Evolutionary conservation across 2,888 invertebrate species (phyloP).

Genomic region (Caenorhabditis uteleia): DNA sequence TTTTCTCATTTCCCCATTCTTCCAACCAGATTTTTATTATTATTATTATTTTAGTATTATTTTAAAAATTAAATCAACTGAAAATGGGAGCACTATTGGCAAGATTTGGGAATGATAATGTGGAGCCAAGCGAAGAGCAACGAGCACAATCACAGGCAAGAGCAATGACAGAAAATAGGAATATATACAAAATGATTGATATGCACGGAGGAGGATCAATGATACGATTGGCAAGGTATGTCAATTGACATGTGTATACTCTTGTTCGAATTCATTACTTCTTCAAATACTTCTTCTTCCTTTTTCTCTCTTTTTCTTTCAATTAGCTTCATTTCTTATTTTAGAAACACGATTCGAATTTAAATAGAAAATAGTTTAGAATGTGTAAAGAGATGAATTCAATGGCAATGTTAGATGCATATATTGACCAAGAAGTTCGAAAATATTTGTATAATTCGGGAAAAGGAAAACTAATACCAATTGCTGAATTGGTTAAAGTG

Average conservation of each 20-base stretch:
- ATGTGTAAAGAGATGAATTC: conserved; percentile 29
- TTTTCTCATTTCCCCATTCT: too few relatives aligned
- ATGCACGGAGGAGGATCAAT: conserved; percentile 89
- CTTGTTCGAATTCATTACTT: too few relatives aligned
- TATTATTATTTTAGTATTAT: too few relatives aligned
- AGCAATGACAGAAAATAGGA: conserved; percentile 15
- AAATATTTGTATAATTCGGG: conserved; percentile 92
- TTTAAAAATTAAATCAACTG: too few relatives aligned
- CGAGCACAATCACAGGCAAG: too few relatives aligned
- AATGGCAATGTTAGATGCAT: conserved; percentile 37
- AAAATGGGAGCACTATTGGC: too few relatives aligned
- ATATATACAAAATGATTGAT: conserved; percentile 85
- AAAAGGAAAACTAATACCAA: conserved; percentile 85
- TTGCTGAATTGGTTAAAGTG: conserved; percentile 84
- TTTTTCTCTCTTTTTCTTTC: too few relatives aligned
- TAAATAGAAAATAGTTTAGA: conserved; percentile 17
- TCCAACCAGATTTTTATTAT: too few relatives aligned
- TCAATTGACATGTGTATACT: background rate
- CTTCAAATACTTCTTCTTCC: background rate
- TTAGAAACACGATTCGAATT: background rate
- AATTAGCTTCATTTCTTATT: too few relatives aligned
- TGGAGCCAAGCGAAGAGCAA: too few relatives aligned
- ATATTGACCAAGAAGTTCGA: conserved; percentile 75
- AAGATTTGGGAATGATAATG: too few relatives aligned
- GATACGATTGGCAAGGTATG: conserved; percentile 79